Conservation (phyloP, 2,888 invertebrate species). For the Stenodera caucasica region DNA sequence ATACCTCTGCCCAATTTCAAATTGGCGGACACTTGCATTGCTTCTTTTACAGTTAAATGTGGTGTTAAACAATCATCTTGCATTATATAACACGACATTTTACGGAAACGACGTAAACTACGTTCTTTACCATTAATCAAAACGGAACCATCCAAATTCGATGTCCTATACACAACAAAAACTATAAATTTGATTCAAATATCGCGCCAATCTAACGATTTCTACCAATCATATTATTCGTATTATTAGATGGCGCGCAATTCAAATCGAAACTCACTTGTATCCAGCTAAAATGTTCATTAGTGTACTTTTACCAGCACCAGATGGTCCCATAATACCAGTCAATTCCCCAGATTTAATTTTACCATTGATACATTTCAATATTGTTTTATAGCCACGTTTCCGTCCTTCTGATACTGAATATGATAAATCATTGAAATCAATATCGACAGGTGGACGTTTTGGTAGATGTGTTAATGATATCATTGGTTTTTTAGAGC, state of each 20-base stretch:
- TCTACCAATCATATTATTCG: no score
- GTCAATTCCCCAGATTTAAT: constrained; percentile 90
- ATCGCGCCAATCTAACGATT: no score
- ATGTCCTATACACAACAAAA: constrained; percentile 65
- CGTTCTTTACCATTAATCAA: constrained; percentile 84
- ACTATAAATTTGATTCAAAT: no score
- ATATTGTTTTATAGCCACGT: constrained; percentile 75
- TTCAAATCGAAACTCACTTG: constrained; percentile 66
- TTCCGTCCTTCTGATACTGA: constrained; percentile 83
- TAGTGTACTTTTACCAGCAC: constrained; percentile 91
- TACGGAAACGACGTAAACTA: constrained; percentile 83
- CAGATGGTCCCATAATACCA: constrained; percentile 96
- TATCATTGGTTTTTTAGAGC: constrained; percentile 72
- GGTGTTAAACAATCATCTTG: constrained; percentile 92
- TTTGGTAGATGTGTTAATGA: constrained; percentile 80
- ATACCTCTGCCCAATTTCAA: constrained; percentile 87
- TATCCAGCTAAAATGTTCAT: constrained; percentile 95
- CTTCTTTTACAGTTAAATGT: constrained; percentile 90
- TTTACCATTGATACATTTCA: constrained; percentile 85
- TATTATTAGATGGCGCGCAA: no score
- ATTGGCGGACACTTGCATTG: constrained; percentile 90
- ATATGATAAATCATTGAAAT: constrained; percentile 85
- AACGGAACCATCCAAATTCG: constrained; percentile 79
- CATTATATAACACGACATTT: constrained; percentile 95
- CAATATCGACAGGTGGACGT: constrained; percentile 86